phyloP scores from a whole-genome alignment of 2,888 invertebrate genomes.

The Pocota personata region DNA sequence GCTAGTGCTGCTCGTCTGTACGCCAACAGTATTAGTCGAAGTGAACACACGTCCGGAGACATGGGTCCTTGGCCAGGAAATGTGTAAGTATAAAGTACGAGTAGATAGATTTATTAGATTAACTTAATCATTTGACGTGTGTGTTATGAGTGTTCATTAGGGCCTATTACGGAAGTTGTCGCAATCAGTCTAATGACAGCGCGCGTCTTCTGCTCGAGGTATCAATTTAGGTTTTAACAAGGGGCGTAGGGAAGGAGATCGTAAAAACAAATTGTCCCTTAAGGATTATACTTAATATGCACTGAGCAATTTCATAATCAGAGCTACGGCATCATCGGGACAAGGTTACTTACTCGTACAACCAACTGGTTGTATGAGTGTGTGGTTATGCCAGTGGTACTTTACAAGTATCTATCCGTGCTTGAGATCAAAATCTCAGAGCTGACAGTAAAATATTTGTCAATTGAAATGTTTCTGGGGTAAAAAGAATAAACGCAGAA shows the following conservation, averaged over 20 bases:
- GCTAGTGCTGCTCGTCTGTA: conserved; percentile 94
- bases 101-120: conserved; percentile 19
- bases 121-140: conserved; percentile 22
- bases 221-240: not conserved
- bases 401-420: not conserved
- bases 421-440: conserved; percentile 31
- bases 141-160: not conserved
- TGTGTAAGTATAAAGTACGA: conserved; percentile 92
- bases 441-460: conserved; percentile 62
- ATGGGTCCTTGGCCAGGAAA: conserved; percentile 95
- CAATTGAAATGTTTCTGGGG: conserved; percentile 50
- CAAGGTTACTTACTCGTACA: conserved; percentile 52
- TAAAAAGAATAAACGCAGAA: not conserved
- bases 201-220: conserved; percentile 21
- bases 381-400: too few relatives aligned
- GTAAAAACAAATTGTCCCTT: conserved; percentile 38
- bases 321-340: conserved; percentile 38
- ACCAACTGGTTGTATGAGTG: not conserved
- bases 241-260: conserved; percentile 1
- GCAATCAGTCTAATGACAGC: conserved; percentile 47
- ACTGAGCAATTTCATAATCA: conserved; percentile 50
- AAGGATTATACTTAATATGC: conserved; percentile 50
- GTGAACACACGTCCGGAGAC: conserved; percentile 95
- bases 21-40: conserved; percentile 96
- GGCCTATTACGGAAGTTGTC: conserved; percentile 14